phyloP scores from a whole-genome alignment of 1,140 invertebrate species.

The Drosophila sproati region DNA sequence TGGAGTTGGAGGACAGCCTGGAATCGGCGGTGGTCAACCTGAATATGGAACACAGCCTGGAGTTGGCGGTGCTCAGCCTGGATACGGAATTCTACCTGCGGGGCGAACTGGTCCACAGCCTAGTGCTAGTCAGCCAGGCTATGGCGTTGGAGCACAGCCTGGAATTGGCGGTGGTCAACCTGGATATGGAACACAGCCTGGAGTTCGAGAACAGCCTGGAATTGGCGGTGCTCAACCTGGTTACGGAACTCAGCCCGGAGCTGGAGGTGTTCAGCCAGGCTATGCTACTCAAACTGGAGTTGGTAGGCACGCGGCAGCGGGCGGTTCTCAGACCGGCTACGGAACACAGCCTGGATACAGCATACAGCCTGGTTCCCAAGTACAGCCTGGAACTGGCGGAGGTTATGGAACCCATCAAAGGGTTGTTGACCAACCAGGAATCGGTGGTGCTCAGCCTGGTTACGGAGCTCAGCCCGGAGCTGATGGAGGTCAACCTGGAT shows the following conservation, averaged over 20 bases:
- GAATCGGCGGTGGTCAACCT: conserved; percentile 11
- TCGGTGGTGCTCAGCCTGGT: conserved; percentile 21
- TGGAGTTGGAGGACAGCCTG: conserved; percentile 18
- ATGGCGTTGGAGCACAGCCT: conserved; percentile 9
- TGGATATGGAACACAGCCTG: conserved; percentile 9
- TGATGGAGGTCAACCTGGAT: conserved; percentile 18
- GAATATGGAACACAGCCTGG: conserved; percentile 35
- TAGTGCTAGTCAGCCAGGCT: conserved; percentile 20
- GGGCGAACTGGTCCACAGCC: not conserved
- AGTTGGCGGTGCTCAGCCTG: not conserved
- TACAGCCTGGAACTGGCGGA: conserved; percentile 20
- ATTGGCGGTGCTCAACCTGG: conserved; percentile 23
- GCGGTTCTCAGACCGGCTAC: not conserved
- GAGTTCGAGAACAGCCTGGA: conserved; percentile 17
- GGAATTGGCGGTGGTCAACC: conserved; percentile 13
- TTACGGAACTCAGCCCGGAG: conserved; percentile 22
- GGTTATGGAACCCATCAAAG: conserved; percentile 3
- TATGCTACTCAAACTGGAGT: conserved; percentile 23
- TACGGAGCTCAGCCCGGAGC: conserved; percentile 15
- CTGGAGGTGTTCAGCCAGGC: conserved; percentile 24
- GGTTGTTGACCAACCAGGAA: conserved; percentile 16
- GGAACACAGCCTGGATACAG: conserved; percentile 22
- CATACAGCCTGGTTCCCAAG: conserved; percentile 9
- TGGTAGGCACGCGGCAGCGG: conserved; percentile 17
- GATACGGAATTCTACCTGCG: conserved; percentile 11